Conservation (phyloP, 1,140 invertebrate species). For the Panulirus ornatus region DNA sequence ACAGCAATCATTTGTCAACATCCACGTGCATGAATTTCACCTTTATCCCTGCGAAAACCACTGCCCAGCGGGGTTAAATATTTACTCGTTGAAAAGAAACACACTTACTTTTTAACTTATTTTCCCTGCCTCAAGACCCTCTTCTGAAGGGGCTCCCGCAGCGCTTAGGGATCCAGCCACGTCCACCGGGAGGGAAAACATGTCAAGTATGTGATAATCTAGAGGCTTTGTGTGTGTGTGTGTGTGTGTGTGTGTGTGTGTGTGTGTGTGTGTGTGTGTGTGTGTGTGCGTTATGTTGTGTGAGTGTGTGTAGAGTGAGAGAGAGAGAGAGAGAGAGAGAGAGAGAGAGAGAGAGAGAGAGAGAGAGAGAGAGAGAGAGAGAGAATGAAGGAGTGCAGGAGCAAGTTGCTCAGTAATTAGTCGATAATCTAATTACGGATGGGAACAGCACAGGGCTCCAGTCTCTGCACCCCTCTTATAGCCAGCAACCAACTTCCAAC, state of each 20-base stretch:
- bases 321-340: neutral
- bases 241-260: constrained; percentile 18
- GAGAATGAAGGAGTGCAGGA: neutral
- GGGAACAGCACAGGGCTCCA: neutral
- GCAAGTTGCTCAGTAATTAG: constrained; percentile 8
- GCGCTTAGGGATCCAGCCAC: too few relatives aligned
- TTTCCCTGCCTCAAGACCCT: too few relatives aligned
- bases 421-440: constrained; percentile 12
- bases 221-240: neutral
- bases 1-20: too few relatives aligned
- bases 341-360: neutral
- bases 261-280: constrained; percentile 14
- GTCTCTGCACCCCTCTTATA: too few relatives aligned
- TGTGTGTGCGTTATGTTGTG: neutral
- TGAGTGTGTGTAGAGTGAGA: neutral
- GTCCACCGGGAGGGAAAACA: too few relatives aligned
- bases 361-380: neutral
- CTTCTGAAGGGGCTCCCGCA: neutral
- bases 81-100: too few relatives aligned
- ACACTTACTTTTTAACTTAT: too few relatives aligned
- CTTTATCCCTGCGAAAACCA: too few relatives aligned
- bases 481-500: too few relatives aligned
- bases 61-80: too few relatives aligned
- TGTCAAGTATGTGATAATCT: too few relatives aligned
- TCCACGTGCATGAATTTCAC: too few relatives aligned